phyloP scores from a whole-genome alignment of 2,797 vertebrate genomes.

The Thripadectes ignobilis region DNA sequence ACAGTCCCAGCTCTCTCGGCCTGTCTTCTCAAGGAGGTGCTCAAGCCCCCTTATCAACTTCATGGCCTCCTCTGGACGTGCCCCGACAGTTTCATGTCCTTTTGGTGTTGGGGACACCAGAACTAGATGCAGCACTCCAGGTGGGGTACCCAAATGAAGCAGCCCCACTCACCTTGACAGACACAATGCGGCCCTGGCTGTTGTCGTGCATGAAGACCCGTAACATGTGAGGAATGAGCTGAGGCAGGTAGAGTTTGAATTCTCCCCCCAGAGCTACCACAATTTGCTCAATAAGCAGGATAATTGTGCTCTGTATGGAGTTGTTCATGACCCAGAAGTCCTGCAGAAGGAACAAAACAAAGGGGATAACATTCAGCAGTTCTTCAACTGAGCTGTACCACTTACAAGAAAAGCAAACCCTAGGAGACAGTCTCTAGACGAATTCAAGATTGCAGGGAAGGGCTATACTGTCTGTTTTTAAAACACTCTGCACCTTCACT shows the following conservation, averaged over 20 bases:
- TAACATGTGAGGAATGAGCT: constrained; percentile 97
- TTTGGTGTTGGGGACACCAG: not conserved
- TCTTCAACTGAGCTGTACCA: not conserved
- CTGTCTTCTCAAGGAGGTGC: not conserved
- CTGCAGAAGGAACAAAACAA: constrained; percentile 63
- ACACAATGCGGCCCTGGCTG: constrained; percentile 91
- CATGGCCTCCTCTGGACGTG: not conserved
- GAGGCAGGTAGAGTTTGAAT: constrained; percentile 97
- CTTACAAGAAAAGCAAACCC: not conserved
- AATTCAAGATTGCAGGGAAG: not conserved
- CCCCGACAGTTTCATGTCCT: not conserved
- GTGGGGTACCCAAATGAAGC: not conserved
- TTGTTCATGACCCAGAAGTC: constrained; percentile 99
- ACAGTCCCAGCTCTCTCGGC: not conserved
- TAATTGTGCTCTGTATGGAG: constrained; percentile 98
- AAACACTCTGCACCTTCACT: not conserved
- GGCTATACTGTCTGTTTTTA: not conserved
- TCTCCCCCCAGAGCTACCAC: constrained; percentile 96
- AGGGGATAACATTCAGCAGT: rapidly evolving
- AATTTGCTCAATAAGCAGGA: constrained; percentile 96
- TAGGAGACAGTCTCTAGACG: not conserved
- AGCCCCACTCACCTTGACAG: constrained; percentile 88
- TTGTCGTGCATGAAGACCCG: constrained; percentile 99
- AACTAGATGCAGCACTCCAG: not conserved
- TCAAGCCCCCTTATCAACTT: not conserved